Conservation (phyloP, 2,888 invertebrate genomes). For the Drosophila anomalipes region DNA sequence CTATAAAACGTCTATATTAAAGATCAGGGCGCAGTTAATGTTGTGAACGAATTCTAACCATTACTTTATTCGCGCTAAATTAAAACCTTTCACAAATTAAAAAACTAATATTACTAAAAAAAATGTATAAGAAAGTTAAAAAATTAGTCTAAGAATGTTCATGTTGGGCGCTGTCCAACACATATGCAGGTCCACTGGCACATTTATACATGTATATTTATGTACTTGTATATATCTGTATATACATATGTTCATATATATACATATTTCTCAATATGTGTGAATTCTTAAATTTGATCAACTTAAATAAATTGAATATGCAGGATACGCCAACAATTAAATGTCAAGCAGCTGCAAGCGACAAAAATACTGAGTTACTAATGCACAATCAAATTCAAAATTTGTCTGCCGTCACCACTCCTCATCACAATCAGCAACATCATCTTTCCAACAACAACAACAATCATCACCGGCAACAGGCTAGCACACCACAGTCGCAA, state of each 20-base stretch:
- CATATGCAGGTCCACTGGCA: slow-evolving; percentile 22
- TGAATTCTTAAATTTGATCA: slow-evolving; percentile 34
- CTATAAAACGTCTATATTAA: neutral
- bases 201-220: slow-evolving; percentile 20
- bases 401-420: slow-evolving; percentile 72
- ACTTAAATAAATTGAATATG: slow-evolving; percentile 58
- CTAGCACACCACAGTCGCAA: slow-evolving; percentile 78
- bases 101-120: slow-evolving; percentile 34
- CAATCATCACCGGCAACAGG: slow-evolving; percentile 70
- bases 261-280: slow-evolving; percentile 7
- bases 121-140: slow-evolving; percentile 1
- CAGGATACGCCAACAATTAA: slow-evolving; percentile 83
- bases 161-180: slow-evolving; percentile 1
- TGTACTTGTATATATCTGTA: slow-evolving; percentile 16
- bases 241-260: slow-evolving; percentile 11
- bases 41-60: neutral
- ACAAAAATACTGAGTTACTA: slow-evolving; percentile 78
- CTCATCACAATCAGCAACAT: slow-evolving; percentile 65
- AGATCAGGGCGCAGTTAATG: neutral
- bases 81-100: slow-evolving; percentile 24
- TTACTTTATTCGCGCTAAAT: neutral
- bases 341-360: slow-evolving; percentile 73
- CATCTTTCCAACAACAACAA: slow-evolving; percentile 61
- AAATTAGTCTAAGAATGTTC: slow-evolving; percentile 9
- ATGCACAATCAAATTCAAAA: slow-evolving; percentile 83